A percentile compares a stretch with the other conserved stretches of the same genome.
phyloP scores from a whole-genome alignment of 2,888 invertebrate species.

The Drosophila percnosoma region DNA sequence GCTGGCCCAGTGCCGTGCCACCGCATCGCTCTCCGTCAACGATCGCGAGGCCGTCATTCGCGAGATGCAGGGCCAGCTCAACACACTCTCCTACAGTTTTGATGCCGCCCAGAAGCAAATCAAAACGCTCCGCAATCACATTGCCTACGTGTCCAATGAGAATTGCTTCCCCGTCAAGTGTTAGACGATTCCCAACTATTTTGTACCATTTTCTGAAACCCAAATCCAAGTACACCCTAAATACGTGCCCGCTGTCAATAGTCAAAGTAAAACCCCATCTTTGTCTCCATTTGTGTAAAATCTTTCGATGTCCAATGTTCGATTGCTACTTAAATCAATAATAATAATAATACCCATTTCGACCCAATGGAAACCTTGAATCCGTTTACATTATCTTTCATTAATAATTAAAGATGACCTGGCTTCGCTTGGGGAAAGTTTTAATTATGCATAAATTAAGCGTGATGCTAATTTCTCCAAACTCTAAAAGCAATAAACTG shows the following conservation, averaged over 20 bases:
- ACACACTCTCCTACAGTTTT: conserved; percentile 83
- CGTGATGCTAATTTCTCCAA: background rate
- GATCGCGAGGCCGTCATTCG: conserved; percentile 84
- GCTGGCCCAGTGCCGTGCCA: conserved; percentile 84
- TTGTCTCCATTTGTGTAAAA: background rate
- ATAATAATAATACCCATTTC: background rate
- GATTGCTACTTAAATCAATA: background rate
- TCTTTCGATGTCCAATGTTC: background rate
- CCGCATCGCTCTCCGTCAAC: conserved; percentile 80
- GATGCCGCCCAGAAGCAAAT: conserved; percentile 84
- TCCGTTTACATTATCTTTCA: background rate
- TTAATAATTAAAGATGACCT: background rate
- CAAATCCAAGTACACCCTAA: background rate
- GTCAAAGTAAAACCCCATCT: background rate
- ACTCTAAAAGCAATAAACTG: background rate
- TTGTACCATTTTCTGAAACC: background rate
- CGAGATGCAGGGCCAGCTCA: conserved; percentile 84
- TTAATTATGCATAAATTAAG: background rate
- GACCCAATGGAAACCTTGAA: background rate
- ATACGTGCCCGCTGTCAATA: background rate
- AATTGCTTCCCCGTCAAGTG: conserved; percentile 83
- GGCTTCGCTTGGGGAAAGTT: conserved; percentile 1
- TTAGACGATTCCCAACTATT: conserved; percentile 30
- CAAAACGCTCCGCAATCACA: conserved; percentile 83
- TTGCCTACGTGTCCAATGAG: conserved; percentile 83